Evolutionary conservation across 2,888 invertebrate genomes (phyloP).

Genomic region (Philereme vetulata): DNA sequence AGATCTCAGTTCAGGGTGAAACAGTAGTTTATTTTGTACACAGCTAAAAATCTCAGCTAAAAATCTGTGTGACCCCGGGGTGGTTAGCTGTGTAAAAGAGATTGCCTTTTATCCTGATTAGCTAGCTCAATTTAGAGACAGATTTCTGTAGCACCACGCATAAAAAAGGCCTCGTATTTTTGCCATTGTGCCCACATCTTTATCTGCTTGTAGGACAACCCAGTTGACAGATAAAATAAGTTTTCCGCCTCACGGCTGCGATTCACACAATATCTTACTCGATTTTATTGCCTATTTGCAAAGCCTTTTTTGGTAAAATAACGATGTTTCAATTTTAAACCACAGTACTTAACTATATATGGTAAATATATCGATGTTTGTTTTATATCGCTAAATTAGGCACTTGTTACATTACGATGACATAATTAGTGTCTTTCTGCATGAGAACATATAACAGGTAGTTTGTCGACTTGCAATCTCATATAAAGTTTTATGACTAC

Average conservation of each 20-base stretch:
- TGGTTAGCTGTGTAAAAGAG: no score
- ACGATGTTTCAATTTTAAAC: slow-evolving; percentile 29
- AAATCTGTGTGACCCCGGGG: no score
- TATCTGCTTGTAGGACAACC: slow-evolving; percentile 25
- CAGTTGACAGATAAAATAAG: slow-evolving; percentile 58
- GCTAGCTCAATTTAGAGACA: no score
- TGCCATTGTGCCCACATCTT: slow-evolving; percentile 5
- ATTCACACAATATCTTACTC: slow-evolving; percentile 59
- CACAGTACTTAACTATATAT: slow-evolving; percentile 1
- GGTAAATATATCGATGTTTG: slow-evolving; percentile 8
- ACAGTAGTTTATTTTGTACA: no score
- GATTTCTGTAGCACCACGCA: neutral
- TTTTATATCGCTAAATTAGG: slow-evolving; percentile 17
- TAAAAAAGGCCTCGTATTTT: neutral
- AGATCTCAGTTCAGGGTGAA: no score
- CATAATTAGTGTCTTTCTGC: slow-evolving; percentile 16
- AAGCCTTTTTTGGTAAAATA: slow-evolving; percentile 57
- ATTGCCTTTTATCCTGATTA: no score
- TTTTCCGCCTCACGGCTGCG: slow-evolving; percentile 49
- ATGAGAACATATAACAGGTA: neutral
- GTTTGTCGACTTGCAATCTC: slow-evolving; percentile 1
- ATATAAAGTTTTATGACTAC: slow-evolving; percentile 18
- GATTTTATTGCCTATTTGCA: slow-evolving; percentile 55
- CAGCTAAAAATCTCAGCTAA: no score
- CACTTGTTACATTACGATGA: slow-evolving; percentile 13